Conservation (phyloP, 2,797 vertebrate genomes). For the Amniataba percoides region DNA sequence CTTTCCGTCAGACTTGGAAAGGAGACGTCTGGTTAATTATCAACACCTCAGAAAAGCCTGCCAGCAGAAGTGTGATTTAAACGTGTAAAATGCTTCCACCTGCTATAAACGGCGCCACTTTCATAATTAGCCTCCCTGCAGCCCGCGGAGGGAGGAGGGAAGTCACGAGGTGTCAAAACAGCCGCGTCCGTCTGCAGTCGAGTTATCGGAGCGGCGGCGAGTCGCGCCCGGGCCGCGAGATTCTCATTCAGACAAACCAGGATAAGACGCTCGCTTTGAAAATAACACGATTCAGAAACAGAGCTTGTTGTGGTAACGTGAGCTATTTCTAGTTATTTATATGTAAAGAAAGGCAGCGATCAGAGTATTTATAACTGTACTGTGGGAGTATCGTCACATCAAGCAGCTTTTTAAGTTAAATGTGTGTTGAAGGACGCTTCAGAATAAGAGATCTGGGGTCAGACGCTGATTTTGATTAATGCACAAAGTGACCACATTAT, state of each 20-base stretch:
- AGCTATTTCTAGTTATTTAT: too few relatives aligned
- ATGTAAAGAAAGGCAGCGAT: too few relatives aligned
- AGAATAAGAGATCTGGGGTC: background rate
- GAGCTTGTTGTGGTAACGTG: background rate
- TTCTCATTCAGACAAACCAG: background rate
- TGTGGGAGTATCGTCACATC: background rate
- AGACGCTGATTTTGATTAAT: background rate
- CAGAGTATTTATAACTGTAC: background rate
- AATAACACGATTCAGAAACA: constrained; percentile 1
- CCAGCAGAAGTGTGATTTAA: background rate
- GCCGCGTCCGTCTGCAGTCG: background rate
- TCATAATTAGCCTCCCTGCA: constrained; percentile 7
- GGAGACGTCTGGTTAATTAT: background rate
- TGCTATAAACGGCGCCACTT: background rate
- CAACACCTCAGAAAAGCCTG: background rate
- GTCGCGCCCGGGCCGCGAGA: background rate
- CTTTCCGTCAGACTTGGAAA: background rate
- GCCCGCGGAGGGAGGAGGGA: background rate
- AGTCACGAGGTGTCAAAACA: constrained; percentile 14
- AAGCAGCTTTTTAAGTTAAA: too few relatives aligned
- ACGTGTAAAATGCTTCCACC: constrained; percentile 15
- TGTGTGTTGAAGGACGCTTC: too few relatives aligned
- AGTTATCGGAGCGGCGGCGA: background rate
- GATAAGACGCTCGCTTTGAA: constrained; percentile 21
- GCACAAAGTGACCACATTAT: background rate